Evolutionary conservation across 2,888 invertebrate genomes (phyloP).

Genomic region (Scaptomyza tumidula): DNA sequence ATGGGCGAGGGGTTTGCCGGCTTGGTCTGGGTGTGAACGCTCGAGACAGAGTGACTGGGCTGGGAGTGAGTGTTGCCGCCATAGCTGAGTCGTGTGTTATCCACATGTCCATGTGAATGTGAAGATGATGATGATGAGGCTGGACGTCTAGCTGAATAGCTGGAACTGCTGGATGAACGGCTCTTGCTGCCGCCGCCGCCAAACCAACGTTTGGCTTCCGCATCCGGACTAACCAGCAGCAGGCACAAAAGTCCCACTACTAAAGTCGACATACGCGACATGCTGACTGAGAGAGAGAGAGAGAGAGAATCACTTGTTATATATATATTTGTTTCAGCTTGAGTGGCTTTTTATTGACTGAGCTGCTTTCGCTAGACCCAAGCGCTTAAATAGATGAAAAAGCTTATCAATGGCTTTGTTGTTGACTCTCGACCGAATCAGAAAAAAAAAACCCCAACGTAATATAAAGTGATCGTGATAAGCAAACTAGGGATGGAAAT

Average conservation of each 20-base stretch:
- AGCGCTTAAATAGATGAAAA: constrained; percentile 31
- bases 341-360: constrained; percentile 29
- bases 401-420: constrained; percentile 27
- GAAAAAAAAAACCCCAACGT: not conserved
- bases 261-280: constrained; percentile 43
- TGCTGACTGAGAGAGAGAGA: constrained; percentile 25
- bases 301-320: not conserved
- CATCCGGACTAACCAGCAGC: constrained; percentile 54
- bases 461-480: constrained; percentile 14
- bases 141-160: constrained; percentile 44
- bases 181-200: constrained; percentile 61
- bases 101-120: constrained; percentile 29
- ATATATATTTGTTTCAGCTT: constrained; percentile 1
- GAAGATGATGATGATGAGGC: constrained; percentile 32
- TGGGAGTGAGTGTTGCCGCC: constrained; percentile 50
- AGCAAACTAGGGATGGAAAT: not conserved
- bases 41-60: constrained; percentile 41
- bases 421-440: not conserved
- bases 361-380: constrained; percentile 4
- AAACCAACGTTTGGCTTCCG: constrained; percentile 69
- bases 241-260: constrained; percentile 49
- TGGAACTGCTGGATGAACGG: constrained; percentile 51
- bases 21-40: not conserved
- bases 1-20: constrained; percentile 65
- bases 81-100: constrained; percentile 72